These are phyloP conservation scores for Clistopyga incitator DNA, from an alignment of 2,888 invertebrate genomes.

Conservation along the genomic window DNA sequence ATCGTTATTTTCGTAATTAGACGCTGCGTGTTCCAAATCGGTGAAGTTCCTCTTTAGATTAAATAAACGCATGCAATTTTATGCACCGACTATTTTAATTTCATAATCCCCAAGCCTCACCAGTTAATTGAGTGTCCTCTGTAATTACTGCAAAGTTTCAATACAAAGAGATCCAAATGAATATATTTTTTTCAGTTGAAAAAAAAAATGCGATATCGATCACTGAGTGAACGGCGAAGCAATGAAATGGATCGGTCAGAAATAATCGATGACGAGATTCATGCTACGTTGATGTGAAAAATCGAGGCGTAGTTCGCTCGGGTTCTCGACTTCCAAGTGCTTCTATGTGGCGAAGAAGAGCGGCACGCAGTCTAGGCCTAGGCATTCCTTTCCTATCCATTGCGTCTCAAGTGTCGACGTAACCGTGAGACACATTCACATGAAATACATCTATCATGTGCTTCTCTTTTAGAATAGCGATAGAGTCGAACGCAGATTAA, in stretches of 20 bases:
- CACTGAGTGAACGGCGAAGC: too few species aligned
- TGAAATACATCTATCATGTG: conserved; percentile 20
- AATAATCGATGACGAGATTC: neutral
- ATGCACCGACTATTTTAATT: too few species aligned
- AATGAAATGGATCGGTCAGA: too few species aligned
- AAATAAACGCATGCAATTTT: too few species aligned
- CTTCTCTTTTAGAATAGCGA: conserved; percentile 45
- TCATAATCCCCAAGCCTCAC: too few species aligned
- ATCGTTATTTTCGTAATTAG: too few species aligned
- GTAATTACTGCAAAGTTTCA: too few species aligned
- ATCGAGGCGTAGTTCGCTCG: conserved; percentile 40
- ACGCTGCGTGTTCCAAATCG: too few species aligned
- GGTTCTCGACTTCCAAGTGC: conserved; percentile 65
- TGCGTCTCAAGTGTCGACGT: conserved; percentile 35
- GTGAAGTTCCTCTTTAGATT: too few species aligned
- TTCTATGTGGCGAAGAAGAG: conserved; percentile 68
- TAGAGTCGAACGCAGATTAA: conserved; percentile 38
- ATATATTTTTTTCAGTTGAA: too few species aligned
- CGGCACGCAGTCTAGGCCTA: conserved; percentile 76
- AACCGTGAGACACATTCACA: conserved; percentile 41
- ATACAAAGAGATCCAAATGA: too few species aligned
- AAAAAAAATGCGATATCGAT: neutral
- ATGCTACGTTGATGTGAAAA: neutral
- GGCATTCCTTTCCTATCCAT: conserved; percentile 65
- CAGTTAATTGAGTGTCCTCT: too few species aligned